Percentiles rank a stretch among this genome's conserved stretches.
These are phyloP conservation scores for Montipora cactus DNA, from an alignment of 64 coral and sea anemone species.

Conservation along the genomic window DNA sequence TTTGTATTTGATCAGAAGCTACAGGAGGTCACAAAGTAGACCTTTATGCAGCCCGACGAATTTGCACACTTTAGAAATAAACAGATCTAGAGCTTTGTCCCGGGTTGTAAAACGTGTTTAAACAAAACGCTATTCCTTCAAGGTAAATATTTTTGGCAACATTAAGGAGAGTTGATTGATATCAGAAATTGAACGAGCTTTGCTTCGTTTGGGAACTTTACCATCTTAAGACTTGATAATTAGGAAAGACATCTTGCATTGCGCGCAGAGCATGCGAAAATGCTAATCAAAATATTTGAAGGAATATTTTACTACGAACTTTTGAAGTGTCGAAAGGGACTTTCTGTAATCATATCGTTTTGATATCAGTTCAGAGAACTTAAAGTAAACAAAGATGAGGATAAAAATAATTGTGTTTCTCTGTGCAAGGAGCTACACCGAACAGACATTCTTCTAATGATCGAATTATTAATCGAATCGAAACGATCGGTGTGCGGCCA, in stretches of 20 bases:
- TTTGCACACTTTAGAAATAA: background rate
- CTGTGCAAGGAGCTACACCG: background rate
- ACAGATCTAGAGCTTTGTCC: conserved; percentile 32
- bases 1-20: background rate
- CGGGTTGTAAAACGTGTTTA: background rate
- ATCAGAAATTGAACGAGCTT: background rate
- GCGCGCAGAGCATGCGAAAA: background rate
- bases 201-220: background rate
- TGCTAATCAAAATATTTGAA: background rate
- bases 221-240: too few relatives aligned
- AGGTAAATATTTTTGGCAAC: background rate
- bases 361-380: conserved; percentile 5
- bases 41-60: background rate
- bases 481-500: background rate
- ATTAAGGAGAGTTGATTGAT: background rate
- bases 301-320: background rate
- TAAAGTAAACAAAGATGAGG: conserved; percentile 23
- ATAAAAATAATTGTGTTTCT: background rate
- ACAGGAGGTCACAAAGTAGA: background rate
- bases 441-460: background rate
- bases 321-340: background rate
- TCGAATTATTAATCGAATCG: conserved; percentile 6
- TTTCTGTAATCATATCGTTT: background rate
- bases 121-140: background rate
- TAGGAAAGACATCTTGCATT: too few relatives aligned